Percentiles rank a stretch among this genome's conserved stretches.
phyloP scores from a whole-genome alignment of 2,113 vertebrate genomes.

The Monarcha castaneiventris region DNA sequence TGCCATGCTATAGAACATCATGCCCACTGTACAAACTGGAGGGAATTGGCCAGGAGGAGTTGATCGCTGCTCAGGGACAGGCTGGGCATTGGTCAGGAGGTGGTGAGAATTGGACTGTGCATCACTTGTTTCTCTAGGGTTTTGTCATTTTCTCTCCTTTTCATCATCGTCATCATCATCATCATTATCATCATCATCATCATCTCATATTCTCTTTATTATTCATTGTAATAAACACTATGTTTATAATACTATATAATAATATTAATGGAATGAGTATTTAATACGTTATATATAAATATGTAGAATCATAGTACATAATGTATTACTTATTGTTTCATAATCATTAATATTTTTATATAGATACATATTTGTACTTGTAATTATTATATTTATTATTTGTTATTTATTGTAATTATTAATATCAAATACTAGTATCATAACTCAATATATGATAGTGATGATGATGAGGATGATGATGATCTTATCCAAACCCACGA shows the following conservation, averaged over 20 bases:
- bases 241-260: background rate
- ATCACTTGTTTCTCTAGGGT: background rate
- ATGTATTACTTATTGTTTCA: background rate
- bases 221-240: background rate
- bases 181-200: no score
- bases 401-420: background rate
- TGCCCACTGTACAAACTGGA: background rate
- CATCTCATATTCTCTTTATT: background rate
- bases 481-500: background rate
- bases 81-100: background rate
- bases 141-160: background rate
- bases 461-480: background rate
- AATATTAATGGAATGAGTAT: background rate
- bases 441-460: background rate
- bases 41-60: fast-evolving
- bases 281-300: background rate
- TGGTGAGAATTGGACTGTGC: background rate
- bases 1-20: no score
- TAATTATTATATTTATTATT: background rate
- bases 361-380: background rate
- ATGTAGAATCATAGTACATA: background rate
- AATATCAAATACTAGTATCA: background rate
- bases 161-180: background rate
- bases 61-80: background rate
- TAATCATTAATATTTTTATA: background rate